These are phyloP conservation scores for Apodemia duryi DNA, from an alignment of 2,888 invertebrate genomes.

Conservation along the genomic window DNA sequence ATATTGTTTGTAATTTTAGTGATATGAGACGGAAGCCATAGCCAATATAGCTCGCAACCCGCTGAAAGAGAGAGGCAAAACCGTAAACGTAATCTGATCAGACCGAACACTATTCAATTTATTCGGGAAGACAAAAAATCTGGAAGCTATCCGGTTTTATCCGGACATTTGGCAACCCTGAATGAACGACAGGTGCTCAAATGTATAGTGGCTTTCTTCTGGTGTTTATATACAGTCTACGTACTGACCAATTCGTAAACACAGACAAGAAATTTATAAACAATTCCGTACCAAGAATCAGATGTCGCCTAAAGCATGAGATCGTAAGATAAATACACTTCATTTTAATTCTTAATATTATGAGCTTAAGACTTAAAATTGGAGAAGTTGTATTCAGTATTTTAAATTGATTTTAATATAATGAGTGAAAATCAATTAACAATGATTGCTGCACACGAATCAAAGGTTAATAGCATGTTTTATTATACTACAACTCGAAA, in stretches of 20 bases:
- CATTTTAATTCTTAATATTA: background rate
- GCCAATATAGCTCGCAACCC: too few relatives aligned
- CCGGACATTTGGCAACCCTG: background rate
- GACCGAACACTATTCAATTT: too few relatives aligned
- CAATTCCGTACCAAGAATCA: slow-evolving; percentile 41
- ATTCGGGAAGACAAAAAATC: too few relatives aligned
- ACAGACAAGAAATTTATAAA: slow-evolving; percentile 40
- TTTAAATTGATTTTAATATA: background rate
- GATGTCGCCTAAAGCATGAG: slow-evolving; percentile 28
- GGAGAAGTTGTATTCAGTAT: background rate
- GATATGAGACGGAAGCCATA: too few relatives aligned
- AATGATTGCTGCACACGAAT: background rate
- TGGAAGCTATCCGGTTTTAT: background rate
- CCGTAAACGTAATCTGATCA: too few relatives aligned
- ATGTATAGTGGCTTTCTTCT: slow-evolving; percentile 44
- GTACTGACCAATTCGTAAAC: slow-evolving; percentile 43
- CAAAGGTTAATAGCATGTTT: background rate
- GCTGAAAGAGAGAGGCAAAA: too few relatives aligned
- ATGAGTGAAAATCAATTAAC: background rate
- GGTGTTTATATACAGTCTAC: slow-evolving; percentile 40
- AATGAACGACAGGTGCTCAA: background rate
- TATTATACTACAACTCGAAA: too few relatives aligned
- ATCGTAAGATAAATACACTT: slow-evolving; percentile 5
- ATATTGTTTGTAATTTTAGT: too few relatives aligned
- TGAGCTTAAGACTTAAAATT: background rate